Conservation (phyloP, 2,888 invertebrate genomes). For the Furcula furcula region DNA sequence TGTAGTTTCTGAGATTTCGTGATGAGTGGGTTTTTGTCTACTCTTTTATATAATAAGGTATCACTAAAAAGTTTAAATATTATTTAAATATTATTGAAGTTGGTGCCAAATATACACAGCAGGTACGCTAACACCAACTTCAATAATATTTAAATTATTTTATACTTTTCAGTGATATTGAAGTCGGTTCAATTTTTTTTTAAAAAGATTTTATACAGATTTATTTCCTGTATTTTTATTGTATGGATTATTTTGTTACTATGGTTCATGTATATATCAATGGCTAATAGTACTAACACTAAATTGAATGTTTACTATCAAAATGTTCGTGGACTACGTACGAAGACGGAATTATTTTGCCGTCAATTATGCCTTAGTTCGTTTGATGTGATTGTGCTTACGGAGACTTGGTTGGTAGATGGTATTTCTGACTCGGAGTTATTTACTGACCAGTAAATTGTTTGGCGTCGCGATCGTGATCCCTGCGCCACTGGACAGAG, state of each 20-base stretch:
- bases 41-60: too few relatives aligned
- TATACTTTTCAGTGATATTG: too few relatives aligned
- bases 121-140: too few relatives aligned
- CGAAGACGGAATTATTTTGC: slow-evolving; percentile 4
- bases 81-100: too few relatives aligned
- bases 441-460: slow-evolving; percentile 7
- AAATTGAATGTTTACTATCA: neutral
- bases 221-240: neutral
- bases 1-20: too few relatives aligned
- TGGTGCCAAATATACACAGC: too few relatives aligned
- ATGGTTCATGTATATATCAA: neutral
- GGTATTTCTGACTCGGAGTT: slow-evolving; percentile 5
- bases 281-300: neutral
- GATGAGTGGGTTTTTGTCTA: too few relatives aligned
- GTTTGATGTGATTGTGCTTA: slow-evolving; percentile 7
- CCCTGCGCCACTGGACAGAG: slow-evolving; percentile 1
- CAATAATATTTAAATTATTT: too few relatives aligned
- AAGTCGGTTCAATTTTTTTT: neutral
- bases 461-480: slow-evolving; percentile 10
- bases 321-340: slow-evolving; percentile 6
- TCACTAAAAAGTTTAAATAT: too few relatives aligned
- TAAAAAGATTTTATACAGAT: neutral
- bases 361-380: neutral
- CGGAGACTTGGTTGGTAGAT: slow-evolving; percentile 9
- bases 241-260: neutral